Conservation (phyloP, 2,113 vertebrate genomes). For the Phoenicopterus ruber region DNA sequence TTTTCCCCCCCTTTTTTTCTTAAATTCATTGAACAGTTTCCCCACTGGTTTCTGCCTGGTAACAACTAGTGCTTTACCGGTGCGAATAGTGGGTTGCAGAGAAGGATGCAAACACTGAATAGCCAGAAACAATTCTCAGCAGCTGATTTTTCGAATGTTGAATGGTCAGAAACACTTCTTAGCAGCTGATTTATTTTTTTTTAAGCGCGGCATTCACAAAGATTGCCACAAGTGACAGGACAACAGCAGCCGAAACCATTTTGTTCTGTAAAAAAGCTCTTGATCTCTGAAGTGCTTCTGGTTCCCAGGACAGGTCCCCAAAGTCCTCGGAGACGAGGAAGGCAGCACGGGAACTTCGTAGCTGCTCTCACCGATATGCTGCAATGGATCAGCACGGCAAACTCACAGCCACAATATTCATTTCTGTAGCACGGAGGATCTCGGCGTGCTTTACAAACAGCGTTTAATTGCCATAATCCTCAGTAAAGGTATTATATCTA, state of each 20-base stretch:
- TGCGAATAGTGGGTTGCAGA: background rate
- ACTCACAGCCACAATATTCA: background rate
- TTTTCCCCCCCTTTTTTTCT: background rate
- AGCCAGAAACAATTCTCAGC: background rate
- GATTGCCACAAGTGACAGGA: background rate
- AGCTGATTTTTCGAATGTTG: background rate
- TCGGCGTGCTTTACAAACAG: background rate
- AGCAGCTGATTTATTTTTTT: background rate
- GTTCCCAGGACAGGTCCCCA: background rate
- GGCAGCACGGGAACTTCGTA: background rate
- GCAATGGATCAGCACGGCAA: background rate
- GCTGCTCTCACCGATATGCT: background rate
- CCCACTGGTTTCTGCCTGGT: background rate
- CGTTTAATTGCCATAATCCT: constrained; percentile 59
- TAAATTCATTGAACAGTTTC: background rate
- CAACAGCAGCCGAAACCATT: background rate
- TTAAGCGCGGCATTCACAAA: background rate
- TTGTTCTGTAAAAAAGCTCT: background rate
- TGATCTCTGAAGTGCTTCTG: background rate
- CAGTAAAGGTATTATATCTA: constrained; percentile 51
- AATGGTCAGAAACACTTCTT: background rate
- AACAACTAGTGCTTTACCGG: background rate
- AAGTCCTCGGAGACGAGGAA: background rate
- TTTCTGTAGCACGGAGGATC: background rate
- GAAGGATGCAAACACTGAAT: background rate